These are phyloP conservation scores for Apodemia hepburni DNA, from an alignment of 2,888 invertebrate species.

Conservation along the genomic window DNA sequence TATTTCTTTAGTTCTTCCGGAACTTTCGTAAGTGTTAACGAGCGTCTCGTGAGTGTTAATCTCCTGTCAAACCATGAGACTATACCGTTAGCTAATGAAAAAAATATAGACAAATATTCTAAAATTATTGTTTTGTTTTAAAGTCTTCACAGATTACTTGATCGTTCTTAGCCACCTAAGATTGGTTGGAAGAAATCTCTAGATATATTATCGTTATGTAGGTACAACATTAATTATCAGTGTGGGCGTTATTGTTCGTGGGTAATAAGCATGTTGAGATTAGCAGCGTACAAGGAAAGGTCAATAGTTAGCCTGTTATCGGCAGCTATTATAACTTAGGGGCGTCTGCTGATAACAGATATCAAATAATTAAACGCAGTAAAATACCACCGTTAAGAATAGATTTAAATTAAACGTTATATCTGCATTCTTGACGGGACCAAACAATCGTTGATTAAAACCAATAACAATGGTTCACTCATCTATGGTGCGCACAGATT, in stretches of 20 bases:
- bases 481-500: not conserved
- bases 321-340: not conserved
- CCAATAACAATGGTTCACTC: not conserved
- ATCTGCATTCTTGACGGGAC: too few relatives aligned
- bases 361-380: conserved; percentile 1
- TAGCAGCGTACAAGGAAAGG: conserved; percentile 8
- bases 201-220: too few relatives aligned
- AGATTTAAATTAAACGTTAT: not conserved
- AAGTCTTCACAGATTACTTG: too few relatives aligned
- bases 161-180: not conserved
- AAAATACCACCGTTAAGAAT: not conserved
- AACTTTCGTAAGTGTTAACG: too few relatives aligned
- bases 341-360: conserved; percentile 4
- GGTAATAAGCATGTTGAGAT: not conserved
- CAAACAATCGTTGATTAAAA: not conserved
- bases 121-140: too few relatives aligned
- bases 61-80: too few relatives aligned
- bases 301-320: not conserved
- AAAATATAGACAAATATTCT: too few relatives aligned
- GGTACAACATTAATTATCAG: not conserved
- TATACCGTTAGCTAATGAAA: too few relatives aligned
- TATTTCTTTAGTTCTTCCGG: too few relatives aligned
- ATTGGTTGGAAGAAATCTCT: not conserved
- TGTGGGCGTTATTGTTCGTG: not conserved
- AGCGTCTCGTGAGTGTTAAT: too few relatives aligned